These are phyloP conservation scores for Sardinella longiceps DNA, from an alignment of 2,797 vertebrate genomes.

Conservation along the genomic window DNA sequence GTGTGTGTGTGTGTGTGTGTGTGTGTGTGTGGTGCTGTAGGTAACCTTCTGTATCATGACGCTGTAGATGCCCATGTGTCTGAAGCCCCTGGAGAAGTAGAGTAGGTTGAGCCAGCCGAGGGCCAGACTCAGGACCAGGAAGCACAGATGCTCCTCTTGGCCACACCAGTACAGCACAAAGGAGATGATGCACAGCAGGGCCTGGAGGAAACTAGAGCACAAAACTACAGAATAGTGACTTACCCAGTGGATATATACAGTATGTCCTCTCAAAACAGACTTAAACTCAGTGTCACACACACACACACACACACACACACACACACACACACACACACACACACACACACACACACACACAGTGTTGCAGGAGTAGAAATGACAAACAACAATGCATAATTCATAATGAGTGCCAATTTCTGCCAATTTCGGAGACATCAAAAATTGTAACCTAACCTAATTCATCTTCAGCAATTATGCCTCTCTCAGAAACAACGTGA, in stretches of 20 bases:
- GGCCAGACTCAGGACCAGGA: constrained; percentile 84
- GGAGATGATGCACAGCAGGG: constrained; percentile 72
- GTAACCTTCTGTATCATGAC: constrained; percentile 96
- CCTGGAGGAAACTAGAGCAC: constrained; percentile 82
- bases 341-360: neutral
- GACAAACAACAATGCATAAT: too few species aligned
- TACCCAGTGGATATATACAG: neutral
- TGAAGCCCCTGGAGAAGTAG: constrained; percentile 85
- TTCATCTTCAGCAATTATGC: neutral
- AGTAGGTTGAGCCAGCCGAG: constrained; percentile 91
- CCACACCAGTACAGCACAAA: constrained; percentile 67
- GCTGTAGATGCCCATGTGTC: constrained; percentile 90
- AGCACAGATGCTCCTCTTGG: constrained; percentile 72
- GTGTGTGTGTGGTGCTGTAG: too few species aligned
- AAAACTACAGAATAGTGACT: neutral
- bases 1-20: too few species aligned
- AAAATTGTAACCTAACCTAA: neutral
- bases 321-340: neutral
- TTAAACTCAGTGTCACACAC: too few species aligned
- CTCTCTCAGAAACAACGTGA: neutral
- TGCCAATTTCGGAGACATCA: neutral
- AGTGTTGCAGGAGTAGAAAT: neutral
- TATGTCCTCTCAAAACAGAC: neutral
- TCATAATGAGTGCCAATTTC: too few species aligned
- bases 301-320: neutral